Percentiles rank a stretch among this genome's conserved stretches.
Conservation (phyloP, 2,888 invertebrate species). For the Hydriomena furcata region DNA sequence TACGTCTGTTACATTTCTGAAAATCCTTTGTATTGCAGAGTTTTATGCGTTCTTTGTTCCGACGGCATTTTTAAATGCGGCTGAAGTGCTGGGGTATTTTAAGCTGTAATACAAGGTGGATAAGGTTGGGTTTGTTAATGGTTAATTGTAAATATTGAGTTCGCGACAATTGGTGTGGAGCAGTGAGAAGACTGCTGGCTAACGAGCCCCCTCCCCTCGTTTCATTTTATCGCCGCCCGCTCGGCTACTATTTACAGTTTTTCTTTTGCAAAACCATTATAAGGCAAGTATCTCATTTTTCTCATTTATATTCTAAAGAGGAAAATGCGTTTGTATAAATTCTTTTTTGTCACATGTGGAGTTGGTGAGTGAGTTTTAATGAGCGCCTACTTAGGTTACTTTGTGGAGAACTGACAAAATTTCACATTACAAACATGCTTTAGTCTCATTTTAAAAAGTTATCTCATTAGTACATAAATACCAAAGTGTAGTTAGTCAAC, state of each 20-base stretch:
- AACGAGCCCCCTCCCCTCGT: slow-evolving; percentile 72
- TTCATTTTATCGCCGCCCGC: slow-evolving; percentile 70
- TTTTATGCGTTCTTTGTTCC: slow-evolving; percentile 77
- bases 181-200: slow-evolving; percentile 65
- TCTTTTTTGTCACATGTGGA: slow-evolving; percentile 8
- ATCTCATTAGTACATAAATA: too few relatives aligned
- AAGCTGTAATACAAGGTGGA: slow-evolving; percentile 37
- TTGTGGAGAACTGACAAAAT: too few relatives aligned
- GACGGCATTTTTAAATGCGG: slow-evolving; percentile 57
- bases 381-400: not conserved
- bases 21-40: slow-evolving; percentile 77
- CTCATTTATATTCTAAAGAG: slow-evolving; percentile 58
- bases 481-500: too few relatives aligned
- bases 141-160: slow-evolving; percentile 59
- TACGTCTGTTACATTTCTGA: slow-evolving; percentile 75
- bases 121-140: slow-evolving; percentile 48
- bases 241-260: slow-evolving; percentile 62
- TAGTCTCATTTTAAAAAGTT: too few relatives aligned
- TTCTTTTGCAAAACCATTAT: slow-evolving; percentile 57
- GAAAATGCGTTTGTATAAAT: slow-evolving; percentile 30
- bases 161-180: slow-evolving; percentile 69
- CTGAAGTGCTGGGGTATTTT: slow-evolving; percentile 34
- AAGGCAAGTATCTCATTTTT: slow-evolving; percentile 57
- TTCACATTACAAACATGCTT: too few relatives aligned
- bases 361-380: slow-evolving; percentile 1